Evolutionary conservation across 1,140 invertebrate genomes (phyloP).

Genomic region (Drosophila mojavensis): DNA sequence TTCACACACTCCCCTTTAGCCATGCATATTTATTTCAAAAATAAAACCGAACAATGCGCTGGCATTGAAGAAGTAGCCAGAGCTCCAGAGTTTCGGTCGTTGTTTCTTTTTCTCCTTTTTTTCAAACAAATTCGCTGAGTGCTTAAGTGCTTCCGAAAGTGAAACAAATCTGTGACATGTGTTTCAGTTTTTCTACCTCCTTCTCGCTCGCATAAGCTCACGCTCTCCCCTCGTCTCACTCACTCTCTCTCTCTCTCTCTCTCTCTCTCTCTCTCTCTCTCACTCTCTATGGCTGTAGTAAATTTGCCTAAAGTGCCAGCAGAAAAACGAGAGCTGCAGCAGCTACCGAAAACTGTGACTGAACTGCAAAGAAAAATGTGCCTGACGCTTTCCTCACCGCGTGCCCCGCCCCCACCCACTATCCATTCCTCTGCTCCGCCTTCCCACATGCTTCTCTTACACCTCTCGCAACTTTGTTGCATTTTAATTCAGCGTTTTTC

Average conservation of each 20-base stretch:
- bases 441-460: neutral
- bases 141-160: constrained; percentile 82
- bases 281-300: constrained; percentile 14
- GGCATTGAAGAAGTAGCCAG: constrained; percentile 46
- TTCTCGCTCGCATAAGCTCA: neutral
- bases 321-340: constrained; percentile 21
- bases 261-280: neutral
- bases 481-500: constrained; percentile 57
- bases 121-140: constrained; percentile 82
- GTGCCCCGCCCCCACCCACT: neutral
- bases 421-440: neutral
- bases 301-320: constrained; percentile 61
- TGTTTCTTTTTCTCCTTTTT: constrained; percentile 1
- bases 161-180: constrained; percentile 83
- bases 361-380: constrained; percentile 72
- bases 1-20: neutral
- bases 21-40: constrained; percentile 42
- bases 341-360: constrained; percentile 21
- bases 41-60: constrained; percentile 49
- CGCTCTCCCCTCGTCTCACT: neutral
- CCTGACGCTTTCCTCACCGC: neutral
- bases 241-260: neutral
- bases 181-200: constrained; percentile 63
- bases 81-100: constrained; percentile 51
- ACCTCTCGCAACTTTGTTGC: constrained; percentile 56